phyloP scores from a whole-genome alignment of 2,113 vertebrate genomes.

The Mobula hypostoma region DNA sequence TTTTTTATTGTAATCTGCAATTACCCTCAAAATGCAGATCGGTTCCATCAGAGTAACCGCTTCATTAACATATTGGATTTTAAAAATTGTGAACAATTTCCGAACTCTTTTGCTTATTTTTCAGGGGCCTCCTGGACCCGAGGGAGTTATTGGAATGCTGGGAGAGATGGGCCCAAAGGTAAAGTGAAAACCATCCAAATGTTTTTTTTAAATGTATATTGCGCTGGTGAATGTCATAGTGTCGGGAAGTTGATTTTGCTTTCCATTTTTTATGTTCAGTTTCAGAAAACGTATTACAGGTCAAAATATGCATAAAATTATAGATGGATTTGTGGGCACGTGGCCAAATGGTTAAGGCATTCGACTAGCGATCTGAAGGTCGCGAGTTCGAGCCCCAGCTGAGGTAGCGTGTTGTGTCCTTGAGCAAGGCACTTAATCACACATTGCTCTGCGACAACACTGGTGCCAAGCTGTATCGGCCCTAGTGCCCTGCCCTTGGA shows the following conservation, averaged over 20 bases:
- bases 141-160: conserved; percentile 67
- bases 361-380: too few species aligned
- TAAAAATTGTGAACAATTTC: neutral
- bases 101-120: conserved; percentile 45
- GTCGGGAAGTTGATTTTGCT: neutral
- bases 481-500: too few species aligned
- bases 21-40: neutral
- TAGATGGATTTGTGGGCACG: too few species aligned
- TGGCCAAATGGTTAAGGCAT: too few species aligned
- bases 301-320: too few species aligned
- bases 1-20: neutral
- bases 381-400: too few species aligned
- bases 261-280: neutral
- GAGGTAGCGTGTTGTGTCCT: too few species aligned
- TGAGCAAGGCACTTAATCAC: too few species aligned
- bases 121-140: conserved; percentile 74
- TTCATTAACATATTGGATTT: neutral
- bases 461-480: too few species aligned
- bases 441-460: too few species aligned
- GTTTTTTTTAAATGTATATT: neutral
- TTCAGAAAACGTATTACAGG: neutral
- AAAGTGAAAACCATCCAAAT: conserved; percentile 40
- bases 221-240: neutral
- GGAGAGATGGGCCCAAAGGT: conserved; percentile 82
- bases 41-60: neutral